phyloP scores from a whole-genome alignment of 2,888 invertebrate genomes.

The Noctua janthina region DNA sequence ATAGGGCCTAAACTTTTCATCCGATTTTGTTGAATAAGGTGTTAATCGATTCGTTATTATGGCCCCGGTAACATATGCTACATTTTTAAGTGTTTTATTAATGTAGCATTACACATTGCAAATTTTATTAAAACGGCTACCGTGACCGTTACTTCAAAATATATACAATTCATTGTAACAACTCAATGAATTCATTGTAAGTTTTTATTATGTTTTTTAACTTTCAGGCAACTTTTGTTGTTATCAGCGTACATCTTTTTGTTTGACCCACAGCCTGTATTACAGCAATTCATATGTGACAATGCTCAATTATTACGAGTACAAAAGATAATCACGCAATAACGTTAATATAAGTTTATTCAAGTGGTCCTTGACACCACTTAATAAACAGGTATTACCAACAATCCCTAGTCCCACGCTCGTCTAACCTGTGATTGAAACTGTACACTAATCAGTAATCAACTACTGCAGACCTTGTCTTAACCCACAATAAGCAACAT shows the following conservation, averaged over 20 bases:
- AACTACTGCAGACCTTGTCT: constrained; percentile 72
- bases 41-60: too few species aligned
- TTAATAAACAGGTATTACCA: constrained; percentile 76
- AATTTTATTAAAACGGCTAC: not conserved
- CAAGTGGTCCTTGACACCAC: constrained; percentile 79
- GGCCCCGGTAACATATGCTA: too few species aligned
- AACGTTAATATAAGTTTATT: constrained; percentile 60
- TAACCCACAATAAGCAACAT: constrained; percentile 57
- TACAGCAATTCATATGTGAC: constrained; percentile 47
- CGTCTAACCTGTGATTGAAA: constrained; percentile 75
- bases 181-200: not conserved
- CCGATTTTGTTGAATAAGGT: too few species aligned
- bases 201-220: not conserved
- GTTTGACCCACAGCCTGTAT: constrained; percentile 14
- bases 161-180: not conserved
- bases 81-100: not conserved
- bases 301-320: constrained; percentile 64
- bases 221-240: constrained; percentile 20
- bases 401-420: constrained; percentile 84
- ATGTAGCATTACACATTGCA: not conserved
- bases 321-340: constrained; percentile 56
- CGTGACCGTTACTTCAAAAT: not conserved
- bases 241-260: constrained; percentile 34
- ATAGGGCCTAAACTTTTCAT: too few species aligned
- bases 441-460: constrained; percentile 71